Base-by-base conservation (phyloP, 2,888 invertebrate species). In the Dolichomitus sp. region DNA sequence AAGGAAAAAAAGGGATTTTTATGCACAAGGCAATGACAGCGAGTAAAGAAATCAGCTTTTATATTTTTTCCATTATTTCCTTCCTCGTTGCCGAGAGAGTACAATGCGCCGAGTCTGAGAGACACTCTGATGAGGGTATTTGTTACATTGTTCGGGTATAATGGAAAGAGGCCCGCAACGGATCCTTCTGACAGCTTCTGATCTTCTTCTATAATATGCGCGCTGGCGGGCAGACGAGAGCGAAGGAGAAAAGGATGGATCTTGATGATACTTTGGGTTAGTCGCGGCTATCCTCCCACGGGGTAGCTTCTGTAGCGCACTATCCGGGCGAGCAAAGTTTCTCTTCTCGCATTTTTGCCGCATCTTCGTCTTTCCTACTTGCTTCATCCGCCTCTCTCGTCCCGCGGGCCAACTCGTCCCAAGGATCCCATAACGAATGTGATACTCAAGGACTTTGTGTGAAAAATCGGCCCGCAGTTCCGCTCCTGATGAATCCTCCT, bases 41-140 rank as follows among this genome's bases (percentile, higher is more conserved):
- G 30, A 57, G 30, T n/a, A 30, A 57, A 30, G 57, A 33, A 61
- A 17, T 19, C 11, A 23, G 23, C 54, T 27, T 54, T 54, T 27
- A 14, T 54, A 3, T 23, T 11, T 9, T 23, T 23, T 52, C 0
- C 7, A 27, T 54, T 23, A 7, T 63, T 23, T 63, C 40, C 82
- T 87, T 87, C 86, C 84, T 84, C 85, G 84, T 79, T 83, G 85
- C 85, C 23, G 11, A 37, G 37, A 61, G 17, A 66, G 84, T 77
- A 89, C 90, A 90, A 89, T 89, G 87, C 66, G 30, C n/a, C 40
- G 82, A 84, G 87, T 88, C 87, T 83, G 87, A 88, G 87, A 88
- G 87, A 89, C 87, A 88, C 88, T 85, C 88, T 88, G 89, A 90
- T 88, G 90, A 90, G 90, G 89, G 89, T 90, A 90, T 90, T 90